Base-by-base conservation (phyloP, 92 coral and sea anemone genomes). In the Epizoanthus stellaris region DNA sequence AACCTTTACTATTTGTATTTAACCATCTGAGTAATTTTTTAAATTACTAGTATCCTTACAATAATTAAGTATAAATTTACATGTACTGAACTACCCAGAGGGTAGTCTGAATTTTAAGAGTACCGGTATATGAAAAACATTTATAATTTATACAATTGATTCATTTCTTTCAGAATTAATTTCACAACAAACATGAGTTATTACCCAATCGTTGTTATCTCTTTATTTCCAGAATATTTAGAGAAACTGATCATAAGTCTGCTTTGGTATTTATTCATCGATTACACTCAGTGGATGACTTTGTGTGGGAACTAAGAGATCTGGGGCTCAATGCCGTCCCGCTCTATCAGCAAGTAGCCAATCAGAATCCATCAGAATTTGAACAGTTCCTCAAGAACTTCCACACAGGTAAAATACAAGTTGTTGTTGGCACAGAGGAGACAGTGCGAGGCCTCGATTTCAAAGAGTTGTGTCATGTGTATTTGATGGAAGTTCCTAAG, bases 361-460 rank as follows among this genome's bases (percentile, higher is more conserved):
- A 85, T 43, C 98, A 91, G 77, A 87, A 92, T 76, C 93, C 95
- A 39, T 60, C 25, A 0, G 73, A 85, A 47, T 87, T 89, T 77
- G 40, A 90, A 66, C 60, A 85, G 45, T 94, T 94, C 83, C 91
- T 91, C 12, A 10, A 77, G 0, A 86, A 90, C 66, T 92, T 94
- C 81, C 81, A 70, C 69, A 89, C 89, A 70, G 98, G 98, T 40
- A 56, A 80, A 70, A 89, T 86, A 62, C 90, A 94, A 59, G 80
- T 92, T 36, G 92, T 94, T 57, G 93, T 94, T 73, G 98, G 92
- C 15, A 94, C 93, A 3, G 98, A 94, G 82, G 98, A 94, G 82
- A 94, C 98, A 34, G 98, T 94, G 5, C 64, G 98, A 66, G 98
- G 98, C 8, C 87, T 94, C 34, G 98, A 94, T 74, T 94, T 94